Percentiles rank a stretch among this genome's conserved stretches.
These are phyloP conservation scores for Indicator maculatus DNA, from an alignment of 2,113 vertebrate genomes.

Conservation along the genomic window DNA sequence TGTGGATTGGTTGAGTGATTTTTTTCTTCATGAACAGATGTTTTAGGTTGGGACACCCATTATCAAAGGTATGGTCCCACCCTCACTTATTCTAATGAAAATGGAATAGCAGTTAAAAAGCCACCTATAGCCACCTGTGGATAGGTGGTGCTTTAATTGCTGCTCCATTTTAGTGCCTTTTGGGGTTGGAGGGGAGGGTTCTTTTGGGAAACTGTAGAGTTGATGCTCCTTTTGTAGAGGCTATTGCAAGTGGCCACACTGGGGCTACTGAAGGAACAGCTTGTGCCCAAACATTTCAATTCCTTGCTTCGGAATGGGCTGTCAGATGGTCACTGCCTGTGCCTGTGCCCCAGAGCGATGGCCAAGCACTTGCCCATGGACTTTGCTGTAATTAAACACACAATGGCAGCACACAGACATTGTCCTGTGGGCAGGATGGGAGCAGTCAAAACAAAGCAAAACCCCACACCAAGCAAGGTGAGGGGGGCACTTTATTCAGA, in stretches of 20 bases:
- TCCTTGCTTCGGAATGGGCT: not conserved
- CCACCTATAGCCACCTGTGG: not conserved
- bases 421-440: not conserved
- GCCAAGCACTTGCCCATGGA: not conserved
- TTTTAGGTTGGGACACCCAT: not conserved
- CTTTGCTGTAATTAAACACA: not conserved
- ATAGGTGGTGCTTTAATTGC: not conserved
- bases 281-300: not conserved
- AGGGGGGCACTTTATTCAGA: not conserved
- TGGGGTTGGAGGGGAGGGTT: not conserved
- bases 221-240: not conserved
- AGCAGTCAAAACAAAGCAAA: not conserved
- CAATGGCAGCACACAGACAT: rapidly evolving
- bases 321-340: not conserved
- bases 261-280: not conserved
- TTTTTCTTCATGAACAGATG: not conserved
- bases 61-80: not conserved
- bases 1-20: not conserved
- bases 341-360: not conserved
- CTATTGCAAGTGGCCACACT: not conserved
- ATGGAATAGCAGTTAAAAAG: not conserved
- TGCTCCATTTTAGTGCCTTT: not conserved
- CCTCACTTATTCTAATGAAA: not conserved
- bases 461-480: not conserved
- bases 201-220: not conserved